These are phyloP conservation scores for Pristionchus maxplancki DNA, from an alignment of 2,888 invertebrate genomes.

Conservation along the genomic window DNA sequence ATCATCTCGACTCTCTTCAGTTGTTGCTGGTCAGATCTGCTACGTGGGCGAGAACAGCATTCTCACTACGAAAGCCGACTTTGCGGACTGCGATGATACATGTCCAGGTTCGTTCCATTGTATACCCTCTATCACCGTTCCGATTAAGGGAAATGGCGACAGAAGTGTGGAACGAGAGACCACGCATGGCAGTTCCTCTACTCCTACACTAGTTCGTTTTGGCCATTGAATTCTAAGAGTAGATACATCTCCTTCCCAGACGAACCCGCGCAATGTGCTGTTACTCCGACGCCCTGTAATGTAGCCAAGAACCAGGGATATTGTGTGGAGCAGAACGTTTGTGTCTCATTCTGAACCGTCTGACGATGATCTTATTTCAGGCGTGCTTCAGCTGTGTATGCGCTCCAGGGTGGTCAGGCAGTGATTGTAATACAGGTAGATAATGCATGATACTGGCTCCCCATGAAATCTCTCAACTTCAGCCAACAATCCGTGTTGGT, in stretches of 20 bases:
- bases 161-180: constrained; percentile 1
- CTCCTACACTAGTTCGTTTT: not conserved
- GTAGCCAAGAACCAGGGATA: not conserved
- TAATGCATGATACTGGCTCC: too few species aligned
- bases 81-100: not conserved
- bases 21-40: not conserved
- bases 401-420: not conserved
- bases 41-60: not conserved
- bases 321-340: not conserved
- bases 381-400: constrained; percentile 9
- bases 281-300: not conserved
- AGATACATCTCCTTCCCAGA: not conserved
- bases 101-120: not conserved
- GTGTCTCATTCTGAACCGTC: not conserved
- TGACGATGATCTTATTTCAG: not conserved
- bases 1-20: not conserved
- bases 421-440: not conserved
- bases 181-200: not conserved
- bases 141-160: not conserved
- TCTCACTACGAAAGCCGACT: not conserved
- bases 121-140: not conserved
- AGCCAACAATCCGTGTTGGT: constrained; percentile 20
- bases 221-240: not conserved
- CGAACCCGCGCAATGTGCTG: not conserved
- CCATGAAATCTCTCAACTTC: not conserved